These are phyloP conservation scores for Sialis fuliginosa DNA, from an alignment of 2,888 invertebrate genomes.

Conservation along the genomic window DNA sequence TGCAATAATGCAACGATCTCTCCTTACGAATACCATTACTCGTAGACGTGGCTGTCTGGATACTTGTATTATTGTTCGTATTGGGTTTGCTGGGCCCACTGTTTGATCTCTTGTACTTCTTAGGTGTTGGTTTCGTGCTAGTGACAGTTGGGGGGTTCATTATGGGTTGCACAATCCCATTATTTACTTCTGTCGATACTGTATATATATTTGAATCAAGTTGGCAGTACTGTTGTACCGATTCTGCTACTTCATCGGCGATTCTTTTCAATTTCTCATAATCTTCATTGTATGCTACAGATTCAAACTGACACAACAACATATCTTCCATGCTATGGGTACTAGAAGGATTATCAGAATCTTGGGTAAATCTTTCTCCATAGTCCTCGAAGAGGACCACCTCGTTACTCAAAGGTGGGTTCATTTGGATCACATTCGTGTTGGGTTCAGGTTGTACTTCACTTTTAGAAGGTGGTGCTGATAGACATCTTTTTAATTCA, in stretches of 20 bases:
- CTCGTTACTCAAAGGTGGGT: constrained; percentile 14
- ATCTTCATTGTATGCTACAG: constrained; percentile 51
- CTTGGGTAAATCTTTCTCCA: constrained; percentile 20
- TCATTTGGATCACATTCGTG: neutral
- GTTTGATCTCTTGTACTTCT: constrained; percentile 52
- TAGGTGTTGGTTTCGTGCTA: constrained; percentile 41
- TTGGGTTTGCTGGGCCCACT: constrained; percentile 14
- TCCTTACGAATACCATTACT: constrained; percentile 67
- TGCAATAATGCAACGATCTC: constrained; percentile 76
- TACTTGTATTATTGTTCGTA: constrained; percentile 12
- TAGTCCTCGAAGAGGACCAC: constrained; percentile 32
- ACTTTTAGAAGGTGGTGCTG: constrained; percentile 26
- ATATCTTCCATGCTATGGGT: constrained; percentile 52
- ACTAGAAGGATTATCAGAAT: constrained; percentile 36
- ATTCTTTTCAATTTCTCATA: constrained; percentile 73
- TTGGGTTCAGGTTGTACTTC: constrained; percentile 15
- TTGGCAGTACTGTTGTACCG: constrained; percentile 50
- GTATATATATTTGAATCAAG: constrained; percentile 36
- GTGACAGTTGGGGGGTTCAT: constrained; percentile 38
- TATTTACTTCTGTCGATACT: constrained; percentile 21
- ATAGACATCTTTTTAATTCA: constrained; percentile 38
- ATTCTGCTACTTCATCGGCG: constrained; percentile 65
- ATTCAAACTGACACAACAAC: constrained; percentile 46
- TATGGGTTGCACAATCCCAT: constrained; percentile 21
- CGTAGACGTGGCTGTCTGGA: constrained; percentile 34